Evolutionary conservation across 2,888 invertebrate species (phyloP), one percentile per base, ranked within the genome.

Genomic region (Tromatobia lineatoria): DNA sequence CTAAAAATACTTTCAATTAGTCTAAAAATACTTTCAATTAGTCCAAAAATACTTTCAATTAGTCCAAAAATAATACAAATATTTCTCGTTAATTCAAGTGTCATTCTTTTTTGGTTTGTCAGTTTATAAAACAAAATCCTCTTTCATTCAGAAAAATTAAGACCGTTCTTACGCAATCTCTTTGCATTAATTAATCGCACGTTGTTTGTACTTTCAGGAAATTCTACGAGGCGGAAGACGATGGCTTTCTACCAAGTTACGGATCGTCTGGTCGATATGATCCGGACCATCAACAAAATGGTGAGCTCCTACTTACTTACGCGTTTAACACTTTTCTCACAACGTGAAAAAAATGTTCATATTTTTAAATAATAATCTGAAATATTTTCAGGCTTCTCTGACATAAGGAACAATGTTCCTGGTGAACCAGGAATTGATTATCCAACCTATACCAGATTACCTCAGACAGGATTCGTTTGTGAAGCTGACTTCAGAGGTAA

Each of bases 351-450:
- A 4, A 25, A 18, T 18, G 4, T 18, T 6, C n/a, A 8, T 7
- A 8, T 50, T n/a, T 50, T n/a, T 50, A n/a, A n/a, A n/a, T 1
- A n/a, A n/a, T 18, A n/a, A 50, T 50, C 3, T 3, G 3, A 3
- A 3, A 50, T 18, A 52, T 82, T 86, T 83, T 85, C 89, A 90
- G 93, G 92, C 83, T 90, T 93, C 59, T 95, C 95, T 94, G 95
- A 96, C 91, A 95, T 96, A 86, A 94, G 95, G 76, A 94, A 95
- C 70, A 95, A 96, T 20, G 95, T 96, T 66, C 96, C 96, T 7
- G 96, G 96, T 0, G 95, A 96, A 88, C 96, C 96, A 0, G 96
- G 96, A 18, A 93, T 94, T 59, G 96, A 96, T 92, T 96, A 96
- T 90, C 96, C 96, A 0, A 95, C 95, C 23, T 94, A 95, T 42